A percentile compares a stretch with the other conserved stretches of the same genome.
These are phyloP conservation scores for Neogale vison DNA, from an alignment of 2,113 vertebrate genomes.

Conservation along the genomic window DNA sequence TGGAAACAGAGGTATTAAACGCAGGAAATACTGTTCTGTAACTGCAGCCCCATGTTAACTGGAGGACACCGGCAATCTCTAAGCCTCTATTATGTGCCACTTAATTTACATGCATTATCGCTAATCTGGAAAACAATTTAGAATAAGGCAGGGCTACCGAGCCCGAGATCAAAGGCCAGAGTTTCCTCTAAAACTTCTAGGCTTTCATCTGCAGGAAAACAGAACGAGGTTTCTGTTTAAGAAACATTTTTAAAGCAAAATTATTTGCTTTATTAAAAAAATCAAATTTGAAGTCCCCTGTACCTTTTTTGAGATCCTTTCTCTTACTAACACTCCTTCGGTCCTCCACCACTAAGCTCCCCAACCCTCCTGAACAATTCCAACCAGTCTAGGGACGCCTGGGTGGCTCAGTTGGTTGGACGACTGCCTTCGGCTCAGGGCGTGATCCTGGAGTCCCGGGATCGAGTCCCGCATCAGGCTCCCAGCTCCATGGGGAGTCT, in stretches of 20 bases:
- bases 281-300: not conserved
- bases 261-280: not conserved
- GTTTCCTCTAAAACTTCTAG: not conserved
- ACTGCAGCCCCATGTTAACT: not conserved
- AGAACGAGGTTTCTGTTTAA: not conserved
- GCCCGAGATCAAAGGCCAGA: not conserved
- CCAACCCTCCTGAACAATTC: not conserved
- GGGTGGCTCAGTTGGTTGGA: no score
- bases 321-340: rapidly evolving
- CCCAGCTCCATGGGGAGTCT: no score
- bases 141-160: rapidly evolving
- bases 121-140: not conserved
- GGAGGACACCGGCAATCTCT: not conserved
- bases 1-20: not conserved
- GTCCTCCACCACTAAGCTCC: not conserved
- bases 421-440: no score
- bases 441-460: no score
- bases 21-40: not conserved
- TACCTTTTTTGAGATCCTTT: not conserved
- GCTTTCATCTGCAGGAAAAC: not conserved
- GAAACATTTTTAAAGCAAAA: not conserved
- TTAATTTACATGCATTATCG: not conserved
- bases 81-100: not conserved
- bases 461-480: no score
- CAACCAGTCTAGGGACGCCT: not conserved